Conservation (phyloP, 2,888 invertebrate genomes). For the Stenolophus ochropezus region DNA sequence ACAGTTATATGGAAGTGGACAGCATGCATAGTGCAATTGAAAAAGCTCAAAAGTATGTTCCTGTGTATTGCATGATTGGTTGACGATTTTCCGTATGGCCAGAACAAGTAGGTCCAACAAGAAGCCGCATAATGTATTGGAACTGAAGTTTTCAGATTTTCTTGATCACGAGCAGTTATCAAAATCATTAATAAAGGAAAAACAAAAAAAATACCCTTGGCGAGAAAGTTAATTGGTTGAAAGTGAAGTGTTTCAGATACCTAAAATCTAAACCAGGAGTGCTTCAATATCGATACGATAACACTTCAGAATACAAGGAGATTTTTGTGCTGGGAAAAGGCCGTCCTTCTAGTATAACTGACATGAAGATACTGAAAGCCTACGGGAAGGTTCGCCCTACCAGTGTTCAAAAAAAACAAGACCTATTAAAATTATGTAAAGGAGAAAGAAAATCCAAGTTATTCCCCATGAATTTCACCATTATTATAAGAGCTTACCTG, state of each 20-base stretch:
- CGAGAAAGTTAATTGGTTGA: neutral
- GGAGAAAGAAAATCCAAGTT: neutral
- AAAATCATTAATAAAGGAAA: neutral
- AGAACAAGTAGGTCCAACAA: neutral
- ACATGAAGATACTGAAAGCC: neutral
- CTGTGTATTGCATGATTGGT: neutral
- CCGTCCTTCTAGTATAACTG: slow-evolving; percentile 6
- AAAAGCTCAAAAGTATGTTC: slow-evolving; percentile 14
- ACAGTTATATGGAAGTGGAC: slow-evolving; percentile 2
- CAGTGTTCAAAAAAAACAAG: slow-evolving; percentile 6
- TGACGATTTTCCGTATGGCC: slow-evolving; percentile 1
- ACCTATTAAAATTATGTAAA: slow-evolving; percentile 15
- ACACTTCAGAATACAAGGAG: slow-evolving; percentile 24
- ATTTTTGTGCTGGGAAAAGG: slow-evolving; percentile 18
- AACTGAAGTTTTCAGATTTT: neutral
- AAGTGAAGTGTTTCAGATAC: neutral
- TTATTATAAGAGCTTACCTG: slow-evolving; percentile 13
- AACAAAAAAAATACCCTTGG: neutral
- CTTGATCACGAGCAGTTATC: neutral
- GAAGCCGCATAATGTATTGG: neutral
- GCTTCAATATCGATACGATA: neutral
- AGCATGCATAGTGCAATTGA: slow-evolving; percentile 2
- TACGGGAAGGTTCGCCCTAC: neutral
- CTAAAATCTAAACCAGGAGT: neutral
- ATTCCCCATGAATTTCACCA: slow-evolving; percentile 21